These are phyloP conservation scores for Drusus annulatus DNA, from an alignment of 1,140 invertebrate genomes.

Conservation along the genomic window DNA sequence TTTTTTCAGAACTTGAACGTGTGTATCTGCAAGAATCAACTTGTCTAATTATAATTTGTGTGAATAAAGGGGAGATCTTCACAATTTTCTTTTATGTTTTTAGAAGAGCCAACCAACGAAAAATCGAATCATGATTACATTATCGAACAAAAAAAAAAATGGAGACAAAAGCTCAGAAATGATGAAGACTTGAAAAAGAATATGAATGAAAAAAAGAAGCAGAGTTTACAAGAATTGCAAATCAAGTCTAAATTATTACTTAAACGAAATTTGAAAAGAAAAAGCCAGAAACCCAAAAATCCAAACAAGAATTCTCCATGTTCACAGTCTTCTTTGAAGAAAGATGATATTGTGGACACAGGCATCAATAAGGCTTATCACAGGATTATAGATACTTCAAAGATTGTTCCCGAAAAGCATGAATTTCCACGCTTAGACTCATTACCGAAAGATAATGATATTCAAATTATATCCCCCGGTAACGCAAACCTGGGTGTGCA, in stretches of 20 bases:
- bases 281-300: slow-evolving; percentile 26
- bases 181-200: slow-evolving; percentile 22
- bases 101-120: background rate
- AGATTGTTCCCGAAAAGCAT: background rate
- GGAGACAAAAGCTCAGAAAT: slow-evolving; percentile 41
- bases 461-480: background rate
- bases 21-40: no score
- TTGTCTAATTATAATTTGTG: no score
- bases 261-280: slow-evolving; percentile 38
- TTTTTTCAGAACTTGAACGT: no score
- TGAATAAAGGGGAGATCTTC: no score
- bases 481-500: background rate
- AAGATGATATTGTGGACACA: background rate
- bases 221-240: slow-evolving; percentile 34
- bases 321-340: no score
- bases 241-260: slow-evolving; percentile 41
- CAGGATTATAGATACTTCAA: slow-evolving; percentile 17
- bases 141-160: slow-evolving; percentile 31
- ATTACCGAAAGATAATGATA: no score
- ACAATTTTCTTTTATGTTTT: no score
- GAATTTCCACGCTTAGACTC: background rate
- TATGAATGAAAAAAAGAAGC: slow-evolving; percentile 32
- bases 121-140: slow-evolving; percentile 29
- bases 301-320: background rate
- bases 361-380: background rate